Conservation (phyloP, 2,113 vertebrate genomes). For the Malurus cyaneus region DNA sequence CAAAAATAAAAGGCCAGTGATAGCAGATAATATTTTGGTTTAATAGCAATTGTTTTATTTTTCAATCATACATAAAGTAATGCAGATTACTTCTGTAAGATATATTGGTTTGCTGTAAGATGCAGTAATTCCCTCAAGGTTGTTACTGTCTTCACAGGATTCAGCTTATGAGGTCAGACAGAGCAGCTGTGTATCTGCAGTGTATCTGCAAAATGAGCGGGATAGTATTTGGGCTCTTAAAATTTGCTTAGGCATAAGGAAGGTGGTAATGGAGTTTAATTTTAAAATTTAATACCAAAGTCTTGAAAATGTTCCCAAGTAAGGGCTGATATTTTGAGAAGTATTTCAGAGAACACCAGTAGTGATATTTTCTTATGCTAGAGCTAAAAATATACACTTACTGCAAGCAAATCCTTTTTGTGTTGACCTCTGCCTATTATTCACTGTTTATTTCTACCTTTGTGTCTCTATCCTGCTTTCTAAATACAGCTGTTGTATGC, state of each 20-base stretch:
- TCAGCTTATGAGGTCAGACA: neutral
- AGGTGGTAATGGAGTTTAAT: neutral
- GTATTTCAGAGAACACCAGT: neutral
- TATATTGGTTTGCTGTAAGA: neutral
- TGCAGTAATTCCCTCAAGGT: neutral
- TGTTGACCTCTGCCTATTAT: neutral
- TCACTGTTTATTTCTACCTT: neutral
- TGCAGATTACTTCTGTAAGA: neutral
- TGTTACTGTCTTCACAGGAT: neutral
- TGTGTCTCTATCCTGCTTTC: neutral
- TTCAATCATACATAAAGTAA: neutral
- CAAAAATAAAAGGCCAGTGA: neutral
- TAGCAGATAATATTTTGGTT: neutral
- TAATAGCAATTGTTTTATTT: neutral
- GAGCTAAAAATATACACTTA: neutral
- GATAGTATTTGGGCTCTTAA: neutral
- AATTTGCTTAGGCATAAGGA: neutral
- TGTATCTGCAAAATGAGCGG: neutral
- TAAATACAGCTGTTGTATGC: neutral
- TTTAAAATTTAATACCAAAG: constrained; percentile 4
- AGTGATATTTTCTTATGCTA: neutral
- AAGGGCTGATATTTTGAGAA: constrained; percentile 29
- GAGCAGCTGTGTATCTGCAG: neutral
- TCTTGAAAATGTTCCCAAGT: constrained; percentile 4
- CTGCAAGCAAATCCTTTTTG: neutral